Conservation (phyloP, 2,113 vertebrate genomes). For the Falco punctatus region DNA sequence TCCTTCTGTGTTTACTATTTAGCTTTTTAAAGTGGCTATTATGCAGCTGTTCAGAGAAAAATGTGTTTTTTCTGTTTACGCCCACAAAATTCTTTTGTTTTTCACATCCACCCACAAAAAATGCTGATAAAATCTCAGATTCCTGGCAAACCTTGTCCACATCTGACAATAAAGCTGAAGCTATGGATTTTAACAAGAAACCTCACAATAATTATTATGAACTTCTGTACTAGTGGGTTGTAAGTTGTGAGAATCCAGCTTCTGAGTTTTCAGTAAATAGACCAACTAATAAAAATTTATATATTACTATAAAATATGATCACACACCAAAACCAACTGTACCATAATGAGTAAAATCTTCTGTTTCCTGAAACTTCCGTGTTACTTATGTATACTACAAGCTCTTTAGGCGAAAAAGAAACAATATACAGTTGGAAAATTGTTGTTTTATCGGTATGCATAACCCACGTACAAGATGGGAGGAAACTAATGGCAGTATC, state of each 20-base stretch:
- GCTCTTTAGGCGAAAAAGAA: neutral
- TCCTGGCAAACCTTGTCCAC: constrained; percentile 28
- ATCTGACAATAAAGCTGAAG: neutral
- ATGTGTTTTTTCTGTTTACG: constrained; percentile 40
- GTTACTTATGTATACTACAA: neutral
- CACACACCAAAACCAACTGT: neutral
- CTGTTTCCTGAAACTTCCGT: neutral
- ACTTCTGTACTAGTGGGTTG: neutral
- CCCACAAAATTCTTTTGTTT: constrained; percentile 47
- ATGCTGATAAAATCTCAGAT: constrained; percentile 42
- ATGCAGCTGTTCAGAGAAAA: constrained; percentile 54
- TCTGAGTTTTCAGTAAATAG: neutral
- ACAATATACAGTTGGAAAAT: neutral
- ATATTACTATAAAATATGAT: neutral
- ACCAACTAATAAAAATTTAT: neutral
- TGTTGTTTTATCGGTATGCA: neutral
- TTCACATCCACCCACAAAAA: constrained; percentile 40
- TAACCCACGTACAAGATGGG: neutral
- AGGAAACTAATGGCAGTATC: neutral
- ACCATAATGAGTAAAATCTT: neutral
- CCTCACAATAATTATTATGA: neutral
- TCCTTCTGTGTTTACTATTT: constrained; percentile 52
- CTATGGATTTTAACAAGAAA: neutral
- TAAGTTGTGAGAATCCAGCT: neutral
- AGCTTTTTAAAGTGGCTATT: constrained; percentile 51